Evolutionary conservation across 2,113 vertebrate genomes (phyloP).

Genomic region (Cryptotis parvus): DNA sequence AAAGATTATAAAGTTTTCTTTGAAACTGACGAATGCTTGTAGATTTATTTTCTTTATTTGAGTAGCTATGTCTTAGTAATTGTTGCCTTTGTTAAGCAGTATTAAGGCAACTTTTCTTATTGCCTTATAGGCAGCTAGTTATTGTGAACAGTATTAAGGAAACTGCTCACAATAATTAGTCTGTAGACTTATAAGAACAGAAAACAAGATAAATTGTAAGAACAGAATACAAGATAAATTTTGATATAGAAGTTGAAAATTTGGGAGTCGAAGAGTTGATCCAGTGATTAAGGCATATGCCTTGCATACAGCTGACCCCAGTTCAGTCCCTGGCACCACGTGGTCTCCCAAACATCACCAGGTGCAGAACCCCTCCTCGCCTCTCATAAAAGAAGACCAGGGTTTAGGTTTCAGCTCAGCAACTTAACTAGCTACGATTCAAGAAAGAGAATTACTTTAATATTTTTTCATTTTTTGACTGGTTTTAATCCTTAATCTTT

Average conservation of each 20-base stretch:
- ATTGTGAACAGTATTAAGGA: too few relatives aligned
- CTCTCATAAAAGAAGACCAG: too few relatives aligned
- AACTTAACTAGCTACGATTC: neutral
- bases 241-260: neutral
- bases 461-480: neutral
- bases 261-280: neutral
- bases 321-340: too few relatives aligned
- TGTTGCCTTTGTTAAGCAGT: neutral
- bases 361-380: too few relatives aligned
- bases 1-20: neutral
- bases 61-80: neutral
- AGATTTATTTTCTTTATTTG: slow-evolving; percentile 3
- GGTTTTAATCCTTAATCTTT: slow-evolving; percentile 41
- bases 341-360: too few relatives aligned
- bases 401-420: neutral
- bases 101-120: slow-evolving; percentile 41
- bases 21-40: neutral
- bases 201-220: neutral
- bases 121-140: too few relatives aligned
- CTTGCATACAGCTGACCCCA: too few relatives aligned
- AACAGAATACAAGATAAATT: neutral
- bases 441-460: too few relatives aligned
- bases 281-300: too few relatives aligned
- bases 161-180: neutral
- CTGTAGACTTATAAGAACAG: neutral